These are phyloP conservation scores for Muscidifurax raptorellus DNA, from an alignment of 1,140 invertebrate genomes.

Conservation along the genomic window DNA sequence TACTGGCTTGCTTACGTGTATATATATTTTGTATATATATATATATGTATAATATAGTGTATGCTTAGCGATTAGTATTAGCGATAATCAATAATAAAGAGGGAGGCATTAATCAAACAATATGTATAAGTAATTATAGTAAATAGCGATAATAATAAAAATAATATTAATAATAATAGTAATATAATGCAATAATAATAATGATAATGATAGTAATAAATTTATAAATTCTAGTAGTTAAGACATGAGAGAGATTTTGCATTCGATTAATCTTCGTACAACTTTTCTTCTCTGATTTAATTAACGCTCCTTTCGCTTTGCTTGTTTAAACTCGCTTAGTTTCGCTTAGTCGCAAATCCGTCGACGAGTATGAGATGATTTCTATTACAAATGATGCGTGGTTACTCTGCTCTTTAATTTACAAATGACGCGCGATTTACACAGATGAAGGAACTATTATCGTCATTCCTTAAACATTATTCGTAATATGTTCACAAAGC, in stretches of 20 bases:
- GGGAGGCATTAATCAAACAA: slow-evolving; percentile 68
- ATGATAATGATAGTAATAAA: slow-evolving; percentile 60
- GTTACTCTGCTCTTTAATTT: slow-evolving; percentile 53
- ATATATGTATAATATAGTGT: slow-evolving; percentile 64
- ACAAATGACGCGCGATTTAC: slow-evolving; percentile 72
- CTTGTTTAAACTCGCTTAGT: slow-evolving; percentile 52
- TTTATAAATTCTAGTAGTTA: slow-evolving; percentile 64
- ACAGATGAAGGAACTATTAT: slow-evolving; percentile 72
- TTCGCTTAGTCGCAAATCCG: slow-evolving; percentile 55
- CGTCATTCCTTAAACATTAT: slow-evolving; percentile 67
- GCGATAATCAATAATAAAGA: slow-evolving; percentile 66
- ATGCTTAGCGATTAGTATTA: slow-evolving; percentile 66
- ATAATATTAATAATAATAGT: slow-evolving; percentile 59
- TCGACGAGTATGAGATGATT: slow-evolving; percentile 62
- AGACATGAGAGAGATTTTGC: slow-evolving; percentile 70
- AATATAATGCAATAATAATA: slow-evolving; percentile 58
- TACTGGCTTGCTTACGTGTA: slow-evolving; percentile 54
- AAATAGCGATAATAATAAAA: slow-evolving; percentile 56
- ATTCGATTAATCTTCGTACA: slow-evolving; percentile 60
- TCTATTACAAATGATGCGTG: slow-evolving; percentile 67
- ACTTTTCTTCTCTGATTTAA: slow-evolving; percentile 63
- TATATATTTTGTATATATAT: slow-evolving; percentile 40
- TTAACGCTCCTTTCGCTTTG: slow-evolving; percentile 55
- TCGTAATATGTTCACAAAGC: slow-evolving; percentile 63
- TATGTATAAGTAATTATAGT: slow-evolving; percentile 65